Evolutionary conservation across 2,888 invertebrate species (phyloP).

Genomic region (Dichetophora obliterata): DNA sequence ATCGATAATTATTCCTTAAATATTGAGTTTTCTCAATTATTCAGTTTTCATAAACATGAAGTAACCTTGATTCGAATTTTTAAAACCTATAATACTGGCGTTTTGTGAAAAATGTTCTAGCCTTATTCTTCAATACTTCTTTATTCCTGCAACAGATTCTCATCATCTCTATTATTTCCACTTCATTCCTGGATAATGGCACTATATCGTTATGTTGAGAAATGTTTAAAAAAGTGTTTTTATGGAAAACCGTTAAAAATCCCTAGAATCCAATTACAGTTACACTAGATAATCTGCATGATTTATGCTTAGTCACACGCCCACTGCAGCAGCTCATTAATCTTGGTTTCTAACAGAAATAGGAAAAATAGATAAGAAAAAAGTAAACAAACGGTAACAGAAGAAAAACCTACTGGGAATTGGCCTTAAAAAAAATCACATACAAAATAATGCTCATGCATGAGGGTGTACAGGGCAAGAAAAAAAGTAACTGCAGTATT

Average conservation of each 20-base stretch:
- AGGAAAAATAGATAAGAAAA: background rate
- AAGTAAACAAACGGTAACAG: background rate
- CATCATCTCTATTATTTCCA: too few species aligned
- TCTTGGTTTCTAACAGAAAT: background rate
- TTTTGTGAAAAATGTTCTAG: too few species aligned
- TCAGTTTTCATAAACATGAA: too few species aligned
- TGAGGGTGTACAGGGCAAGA: background rate
- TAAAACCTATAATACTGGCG: too few species aligned
- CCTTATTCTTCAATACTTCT: too few species aligned
- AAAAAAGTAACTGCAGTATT: background rate
- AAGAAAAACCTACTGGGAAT: background rate
- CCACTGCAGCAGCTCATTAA: background rate
- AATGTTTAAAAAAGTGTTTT: too few species aligned
- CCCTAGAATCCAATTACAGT: conserved; percentile 21
- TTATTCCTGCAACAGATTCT: too few species aligned
- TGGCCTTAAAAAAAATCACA: background rate
- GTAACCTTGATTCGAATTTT: too few species aligned
- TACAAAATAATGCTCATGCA: background rate
- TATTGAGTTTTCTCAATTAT: too few species aligned
- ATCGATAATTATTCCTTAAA: too few species aligned
- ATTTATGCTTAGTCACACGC: conserved; percentile 26
- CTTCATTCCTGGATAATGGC: too few species aligned
- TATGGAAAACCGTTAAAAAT: background rate
- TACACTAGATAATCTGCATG: conserved; percentile 24
- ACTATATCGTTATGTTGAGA: too few species aligned